Evolutionary conservation across 2,797 vertebrate species (phyloP), one percentile per base, ranked within the genome.

Genomic region (Pipistrellus pygmaeus): DNA sequence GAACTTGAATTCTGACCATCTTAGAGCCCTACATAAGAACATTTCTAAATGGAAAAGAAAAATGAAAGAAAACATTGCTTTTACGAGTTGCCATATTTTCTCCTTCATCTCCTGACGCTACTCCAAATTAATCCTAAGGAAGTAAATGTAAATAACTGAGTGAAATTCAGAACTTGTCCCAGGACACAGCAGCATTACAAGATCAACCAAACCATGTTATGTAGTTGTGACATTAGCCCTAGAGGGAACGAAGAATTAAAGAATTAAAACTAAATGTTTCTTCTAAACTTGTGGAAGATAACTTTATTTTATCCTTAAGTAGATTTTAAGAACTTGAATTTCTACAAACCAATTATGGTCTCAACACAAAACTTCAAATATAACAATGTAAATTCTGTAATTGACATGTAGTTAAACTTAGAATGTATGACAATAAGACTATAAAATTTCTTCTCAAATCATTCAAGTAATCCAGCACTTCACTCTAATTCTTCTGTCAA

Each of bases 381-480:
- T 44, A 94, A 82, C 51, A 48, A 46, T 3, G 53, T 30, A 27
- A 72, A 73, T 55, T 93, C 88, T 84, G 6, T 80, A 60, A 73
- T 12, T 38, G 73, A 60, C 30, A 60, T 7, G 38, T 62, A 69
- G 35, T 64, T 73, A 85, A 94, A 94, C 15, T n/a, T 68, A 55
- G 8, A 85, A 71, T 64, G 76, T 85, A 94, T 15, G 84, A 91
- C 38, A 87, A 53, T 32, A 78, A 91, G 44, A 51, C 68, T 85
- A 73, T 15, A 91, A 88, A 90, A 32, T 78, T 75, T 86, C 60
- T 93, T 66, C 71, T 91, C 55, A 35, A 68, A 84, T 81, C 84
- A 90, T 91, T 85, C 68, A 93, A 94, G 53, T 44, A 18, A 78
- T 85, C 69, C 3, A 38, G 32, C n/a, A 72, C 41, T 93, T 89